Percentiles rank a stretch among this genome's conserved stretches.
These are phyloP conservation scores for Pissodes strobi DNA, from an alignment of 1,140 invertebrate genomes.

Conservation along the genomic window DNA sequence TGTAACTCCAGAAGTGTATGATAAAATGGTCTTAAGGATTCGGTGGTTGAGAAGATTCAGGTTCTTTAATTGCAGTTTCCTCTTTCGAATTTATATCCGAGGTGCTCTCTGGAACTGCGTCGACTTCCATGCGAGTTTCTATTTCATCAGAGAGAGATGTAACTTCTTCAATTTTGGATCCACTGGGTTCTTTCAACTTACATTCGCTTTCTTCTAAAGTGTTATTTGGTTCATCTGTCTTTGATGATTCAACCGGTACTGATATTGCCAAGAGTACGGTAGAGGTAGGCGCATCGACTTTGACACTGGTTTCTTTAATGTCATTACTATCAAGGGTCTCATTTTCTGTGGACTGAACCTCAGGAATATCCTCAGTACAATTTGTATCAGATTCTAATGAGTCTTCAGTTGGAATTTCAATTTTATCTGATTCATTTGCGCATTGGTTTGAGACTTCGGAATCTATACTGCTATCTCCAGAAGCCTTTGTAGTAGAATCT, in stretches of 20 bases:
- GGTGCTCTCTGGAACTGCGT: background rate
- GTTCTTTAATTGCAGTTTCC: constrained; percentile 20
- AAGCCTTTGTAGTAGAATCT: constrained; percentile 3
- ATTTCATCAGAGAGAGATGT: background rate
- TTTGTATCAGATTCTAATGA: background rate
- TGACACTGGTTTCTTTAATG: background rate
- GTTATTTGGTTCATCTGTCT: constrained; percentile 1
- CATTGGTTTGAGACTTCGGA: background rate
- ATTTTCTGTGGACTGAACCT: background rate
- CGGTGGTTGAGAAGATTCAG: constrained; percentile 15
- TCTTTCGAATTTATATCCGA: constrained; percentile 3
- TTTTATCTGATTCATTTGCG: too few species aligned
- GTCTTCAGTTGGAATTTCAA: background rate
- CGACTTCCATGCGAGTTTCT: constrained; percentile 27
- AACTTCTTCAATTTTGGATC: constrained; percentile 4
- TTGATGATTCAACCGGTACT: background rate
- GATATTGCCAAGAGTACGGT: too few species aligned
- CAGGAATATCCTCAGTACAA: background rate
- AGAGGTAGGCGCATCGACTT: too few species aligned
- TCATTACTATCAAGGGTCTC: background rate
- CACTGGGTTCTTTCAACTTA: background rate
- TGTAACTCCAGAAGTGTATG: background rate
- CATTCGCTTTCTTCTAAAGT: background rate
- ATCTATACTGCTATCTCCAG: background rate
- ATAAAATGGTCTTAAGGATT: background rate